Conservation (phyloP, 2,797 vertebrate species). For the Holocentrus rufus region DNA sequence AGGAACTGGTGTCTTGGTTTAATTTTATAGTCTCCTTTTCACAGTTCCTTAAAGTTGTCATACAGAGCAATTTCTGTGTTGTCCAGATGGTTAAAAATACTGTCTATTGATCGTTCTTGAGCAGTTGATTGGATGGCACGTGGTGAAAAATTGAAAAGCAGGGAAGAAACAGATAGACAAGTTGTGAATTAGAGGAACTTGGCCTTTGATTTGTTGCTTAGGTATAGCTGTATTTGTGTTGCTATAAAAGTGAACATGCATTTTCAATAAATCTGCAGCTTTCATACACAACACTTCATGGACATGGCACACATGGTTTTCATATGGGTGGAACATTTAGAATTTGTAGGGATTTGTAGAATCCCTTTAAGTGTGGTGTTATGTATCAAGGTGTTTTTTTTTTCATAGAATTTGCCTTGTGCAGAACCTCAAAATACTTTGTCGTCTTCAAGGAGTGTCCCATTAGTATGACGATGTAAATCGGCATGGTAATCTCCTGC, state of each 20-base stretch:
- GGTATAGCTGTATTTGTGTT: not conserved
- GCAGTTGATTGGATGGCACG: not conserved
- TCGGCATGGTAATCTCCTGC: not conserved
- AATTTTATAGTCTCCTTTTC: not conserved
- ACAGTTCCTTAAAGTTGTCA: not conserved
- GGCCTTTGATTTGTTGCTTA: not conserved
- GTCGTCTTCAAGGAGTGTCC: not conserved
- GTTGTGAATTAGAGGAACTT: slow-evolving; percentile 7
- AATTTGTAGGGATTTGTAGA: not conserved
- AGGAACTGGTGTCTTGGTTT: slow-evolving; percentile 18
- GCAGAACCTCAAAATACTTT: not conserved
- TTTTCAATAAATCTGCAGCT: not conserved
- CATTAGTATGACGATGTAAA: not conserved
- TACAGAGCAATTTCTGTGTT: not conserved
- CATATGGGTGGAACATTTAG: not conserved
- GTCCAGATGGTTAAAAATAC: not conserved
- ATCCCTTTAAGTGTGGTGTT: not conserved
- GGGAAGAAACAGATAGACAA: not conserved
- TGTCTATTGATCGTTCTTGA: slow-evolving; percentile 8
- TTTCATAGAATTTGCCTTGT: not conserved
- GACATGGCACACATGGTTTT: not conserved
- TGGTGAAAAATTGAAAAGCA: slow-evolving; percentile 5
- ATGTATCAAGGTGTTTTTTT: not conserved
- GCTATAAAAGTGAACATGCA: slow-evolving; percentile 7
- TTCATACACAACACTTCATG: not conserved